Percentiles rank a stretch among this genome's conserved stretches.
These are phyloP conservation scores for Cephalopholis sonnerati DNA, from an alignment of 2,113 vertebrate species.

Conservation along the genomic window DNA sequence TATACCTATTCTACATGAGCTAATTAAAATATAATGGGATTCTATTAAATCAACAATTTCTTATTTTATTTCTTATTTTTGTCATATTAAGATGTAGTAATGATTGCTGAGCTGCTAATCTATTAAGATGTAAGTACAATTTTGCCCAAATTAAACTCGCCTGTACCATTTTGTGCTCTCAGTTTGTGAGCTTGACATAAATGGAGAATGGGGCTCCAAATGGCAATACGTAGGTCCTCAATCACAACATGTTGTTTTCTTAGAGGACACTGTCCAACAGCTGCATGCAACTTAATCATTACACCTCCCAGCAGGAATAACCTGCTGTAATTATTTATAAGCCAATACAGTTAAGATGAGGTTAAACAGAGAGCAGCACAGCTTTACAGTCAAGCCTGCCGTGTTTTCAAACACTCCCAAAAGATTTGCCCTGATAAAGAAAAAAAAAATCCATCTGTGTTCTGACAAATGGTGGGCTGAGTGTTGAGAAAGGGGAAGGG, in stretches of 20 bases:
- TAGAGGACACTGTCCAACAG: constrained; percentile 29
- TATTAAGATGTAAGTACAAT: too few species aligned
- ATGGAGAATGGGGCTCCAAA: constrained; percentile 3
- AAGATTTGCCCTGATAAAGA: constrained; percentile 48
- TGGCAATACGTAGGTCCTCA: constrained; percentile 13
- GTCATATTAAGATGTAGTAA: too few species aligned
- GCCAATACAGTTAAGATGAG: constrained; percentile 55
- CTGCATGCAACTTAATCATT: constrained; percentile 32
- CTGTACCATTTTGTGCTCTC: background rate
- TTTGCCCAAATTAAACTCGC: background rate
- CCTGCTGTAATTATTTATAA: constrained; percentile 59
- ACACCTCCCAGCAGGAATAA: constrained; percentile 58
- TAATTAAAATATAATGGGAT: too few species aligned
- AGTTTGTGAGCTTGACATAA: background rate
- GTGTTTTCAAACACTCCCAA: constrained; percentile 71
- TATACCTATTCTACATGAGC: too few species aligned
- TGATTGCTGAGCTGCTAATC: too few species aligned
- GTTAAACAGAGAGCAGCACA: constrained; percentile 64
- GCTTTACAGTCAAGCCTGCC: constrained; percentile 37
- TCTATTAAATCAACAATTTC: too few species aligned
- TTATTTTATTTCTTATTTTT: too few species aligned
- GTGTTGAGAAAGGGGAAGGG: constrained; percentile 33
- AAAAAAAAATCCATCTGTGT: constrained; percentile 49
- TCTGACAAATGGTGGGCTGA: constrained; percentile 58
- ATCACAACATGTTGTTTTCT: constrained; percentile 7